Conservation (phyloP, 2,113 vertebrate genomes). For the Sminthopsis crassicaudata region DNA sequence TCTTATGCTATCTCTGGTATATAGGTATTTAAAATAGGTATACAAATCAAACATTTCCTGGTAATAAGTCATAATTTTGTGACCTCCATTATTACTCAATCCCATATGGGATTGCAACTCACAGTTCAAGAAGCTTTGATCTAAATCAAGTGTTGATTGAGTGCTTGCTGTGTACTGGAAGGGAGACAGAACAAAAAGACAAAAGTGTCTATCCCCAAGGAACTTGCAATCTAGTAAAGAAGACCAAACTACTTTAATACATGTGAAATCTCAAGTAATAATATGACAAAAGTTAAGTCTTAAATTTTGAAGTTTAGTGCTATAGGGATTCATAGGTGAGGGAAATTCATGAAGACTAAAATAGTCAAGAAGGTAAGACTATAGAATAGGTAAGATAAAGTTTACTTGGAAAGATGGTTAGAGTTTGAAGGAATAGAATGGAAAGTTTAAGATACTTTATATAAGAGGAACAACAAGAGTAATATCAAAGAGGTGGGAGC, state of each 20-base stretch:
- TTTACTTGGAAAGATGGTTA: neutral
- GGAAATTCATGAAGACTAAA: neutral
- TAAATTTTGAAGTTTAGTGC: neutral
- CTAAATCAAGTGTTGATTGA: conserved; percentile 57
- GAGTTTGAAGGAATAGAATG: neutral
- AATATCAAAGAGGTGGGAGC: neutral
- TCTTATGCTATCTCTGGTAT: too few species aligned
- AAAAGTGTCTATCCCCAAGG: conserved; percentile 26
- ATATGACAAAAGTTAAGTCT: neutral
- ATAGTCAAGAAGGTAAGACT: neutral
- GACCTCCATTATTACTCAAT: too few species aligned
- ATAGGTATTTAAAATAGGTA: too few species aligned
- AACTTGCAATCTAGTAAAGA: conserved; percentile 33
- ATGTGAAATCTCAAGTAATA: conserved; percentile 24
- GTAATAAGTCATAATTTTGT: too few species aligned
- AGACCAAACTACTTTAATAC: neutral
- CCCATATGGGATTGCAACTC: too few species aligned
- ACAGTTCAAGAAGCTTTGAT: neutral
- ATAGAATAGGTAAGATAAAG: neutral
- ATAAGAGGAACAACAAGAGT: neutral
- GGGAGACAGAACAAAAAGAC: conserved; percentile 25
- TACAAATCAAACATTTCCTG: too few species aligned
- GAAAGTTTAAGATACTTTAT: neutral
- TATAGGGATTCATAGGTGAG: neutral
- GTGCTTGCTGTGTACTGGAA: conserved; percentile 47